Base-by-base conservation (phyloP, 2,797 vertebrate genomes). In the Rhabdomys pumilio region DNA sequence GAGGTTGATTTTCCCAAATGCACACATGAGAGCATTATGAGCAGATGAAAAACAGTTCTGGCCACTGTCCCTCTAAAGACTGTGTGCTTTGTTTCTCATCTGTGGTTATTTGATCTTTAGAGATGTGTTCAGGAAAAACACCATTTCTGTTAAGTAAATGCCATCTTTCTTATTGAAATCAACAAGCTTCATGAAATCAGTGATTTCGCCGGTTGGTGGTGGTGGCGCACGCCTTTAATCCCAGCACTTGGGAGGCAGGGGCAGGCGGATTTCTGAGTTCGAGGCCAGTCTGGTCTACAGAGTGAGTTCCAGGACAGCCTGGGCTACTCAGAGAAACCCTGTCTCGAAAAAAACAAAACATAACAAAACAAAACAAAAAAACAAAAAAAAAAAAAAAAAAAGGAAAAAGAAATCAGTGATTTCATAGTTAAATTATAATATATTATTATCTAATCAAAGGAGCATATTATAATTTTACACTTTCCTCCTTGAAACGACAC, bases 361-460 rank as follows among this genome's bases (percentile, higher is more conserved):
- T n/a, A n/a, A n/a, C n/a, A n/a, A n/a, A n/a, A n/a, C n/a, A n/a
- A n/a, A n/a, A n/a, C n/a, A n/a, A n/a, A n/a, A n/a, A n/a, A n/a
- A n/a, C n/a, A n/a, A n/a, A n/a, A n/a, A n/a, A n/a, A n/a, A n/a
- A n/a, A n/a, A n/a, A n/a, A n/a, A n/a, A n/a, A n/a, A n/a, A n/a
- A n/a, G n/a, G n/a, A n/a, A n/a, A n/a, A n/a, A n/a, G n/a, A n/a
- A n/a, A n/a, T n/a, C n/a, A n/a, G 24, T 85, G 80, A 29, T 89
- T 96, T 86, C 10, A 75, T 50, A 55, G 59, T 75, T 96, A 72
- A 86, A 72, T 92, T 87, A 90, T 53, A 93, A 93, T 91, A n/a
- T n/a, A n/a, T n/a, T 59, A 57, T 92, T 90, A 91, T 82, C 38
- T 72, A 65, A 86, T 53, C 11, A 29, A 91, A 73, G 92, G 50